phyloP scores from a whole-genome alignment of 2,888 invertebrate species.

The Ecliptopera silaceata region DNA sequence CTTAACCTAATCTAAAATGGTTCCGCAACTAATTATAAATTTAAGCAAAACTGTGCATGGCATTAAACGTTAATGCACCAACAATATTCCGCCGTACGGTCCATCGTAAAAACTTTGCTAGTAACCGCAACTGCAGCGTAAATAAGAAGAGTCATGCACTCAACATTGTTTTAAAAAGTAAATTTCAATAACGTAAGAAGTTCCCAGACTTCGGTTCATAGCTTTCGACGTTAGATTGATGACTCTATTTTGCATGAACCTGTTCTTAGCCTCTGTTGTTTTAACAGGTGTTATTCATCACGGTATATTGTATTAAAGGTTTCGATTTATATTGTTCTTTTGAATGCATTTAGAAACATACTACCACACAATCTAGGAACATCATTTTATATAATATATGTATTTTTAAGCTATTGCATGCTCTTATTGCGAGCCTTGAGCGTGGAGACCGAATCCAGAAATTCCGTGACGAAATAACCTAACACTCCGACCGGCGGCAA shows the following conservation, averaged over 20 bases:
- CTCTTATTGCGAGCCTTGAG: too few species aligned
- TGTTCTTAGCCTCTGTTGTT: slow-evolving; percentile 31
- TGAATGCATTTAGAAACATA: too few species aligned
- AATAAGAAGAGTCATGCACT: slow-evolving; percentile 62
- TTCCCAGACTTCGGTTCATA: slow-evolving; percentile 55
- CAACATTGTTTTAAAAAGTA: slow-evolving; percentile 74
- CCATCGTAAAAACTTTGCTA: slow-evolving; percentile 77
- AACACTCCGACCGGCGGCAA: too few species aligned
- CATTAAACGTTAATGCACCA: slow-evolving; percentile 78
- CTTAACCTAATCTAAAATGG: slow-evolving; percentile 60
- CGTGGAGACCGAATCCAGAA: too few species aligned
- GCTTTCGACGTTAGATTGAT: slow-evolving; percentile 48
- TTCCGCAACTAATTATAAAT: slow-evolving; percentile 73
- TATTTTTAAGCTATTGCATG: too few species aligned
- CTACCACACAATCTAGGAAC: too few species aligned
- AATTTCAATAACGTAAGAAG: slow-evolving; percentile 74
- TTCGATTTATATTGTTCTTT: neutral
- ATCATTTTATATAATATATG: too few species aligned
- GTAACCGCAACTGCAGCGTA: slow-evolving; percentile 56
- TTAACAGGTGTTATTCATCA: slow-evolving; percentile 43
- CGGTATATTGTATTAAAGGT: slow-evolving; percentile 18
- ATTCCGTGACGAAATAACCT: too few species aligned
- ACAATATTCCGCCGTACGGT: slow-evolving; percentile 65
- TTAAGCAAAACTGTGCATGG: slow-evolving; percentile 63
- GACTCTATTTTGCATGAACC: slow-evolving; percentile 43